Base-by-base conservation (phyloP, 2,113 vertebrate species). In the Rhegmatorhina hoffmannsi region DNA sequence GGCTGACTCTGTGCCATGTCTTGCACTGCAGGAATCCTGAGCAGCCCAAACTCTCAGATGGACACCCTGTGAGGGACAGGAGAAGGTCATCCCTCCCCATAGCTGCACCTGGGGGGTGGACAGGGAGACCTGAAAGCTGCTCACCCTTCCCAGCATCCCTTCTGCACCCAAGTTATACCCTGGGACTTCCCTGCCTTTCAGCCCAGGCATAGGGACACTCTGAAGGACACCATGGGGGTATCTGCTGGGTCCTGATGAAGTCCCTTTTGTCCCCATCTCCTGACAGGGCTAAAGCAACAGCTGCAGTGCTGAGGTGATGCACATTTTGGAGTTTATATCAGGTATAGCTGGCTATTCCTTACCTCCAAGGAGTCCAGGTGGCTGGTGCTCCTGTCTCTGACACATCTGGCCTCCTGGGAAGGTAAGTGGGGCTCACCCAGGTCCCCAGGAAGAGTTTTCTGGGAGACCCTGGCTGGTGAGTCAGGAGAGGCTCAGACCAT, bases 1-100 rank as follows among this genome's bases (percentile, higher is more conserved):
- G 58, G 34, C 62, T 64, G 85, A 49, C 46, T 29, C 52, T 0
- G 0, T 26, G 66, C 13, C 2, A 38, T 5, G 14, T 18, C 34
- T 44, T 5, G n/a, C 75, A 49, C n/a, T 7, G 34, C 7, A 12
- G 25, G 16, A 85, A 24, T 10, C 24, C 64, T 17, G 9, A 81
- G 64, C 44, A 58, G 11, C 9, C 29, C 44, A 40, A 7, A 25
- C 18, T 55, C 49, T 70, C 60, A 43, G 4, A 29, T 1, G 4
- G 72, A 38, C 29, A 29, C 44, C 24, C 31, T 50, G 8, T 31
- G 20, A 60, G 53, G 1, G 1, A n/a, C 8, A 29, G 19, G 9
- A 31, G 9, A 74, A 69, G 17, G 4, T 49, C 56, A 23, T 13
- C 23, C 23, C 23, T 7, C 1, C 56, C 67, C 47, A 18, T 0